A percentile compares a stretch with the other conserved stretches of the same genome.
These are phyloP conservation scores for Acromyrmex heyeri DNA, from an alignment of 1,140 invertebrate species.

Conservation along the genomic window DNA sequence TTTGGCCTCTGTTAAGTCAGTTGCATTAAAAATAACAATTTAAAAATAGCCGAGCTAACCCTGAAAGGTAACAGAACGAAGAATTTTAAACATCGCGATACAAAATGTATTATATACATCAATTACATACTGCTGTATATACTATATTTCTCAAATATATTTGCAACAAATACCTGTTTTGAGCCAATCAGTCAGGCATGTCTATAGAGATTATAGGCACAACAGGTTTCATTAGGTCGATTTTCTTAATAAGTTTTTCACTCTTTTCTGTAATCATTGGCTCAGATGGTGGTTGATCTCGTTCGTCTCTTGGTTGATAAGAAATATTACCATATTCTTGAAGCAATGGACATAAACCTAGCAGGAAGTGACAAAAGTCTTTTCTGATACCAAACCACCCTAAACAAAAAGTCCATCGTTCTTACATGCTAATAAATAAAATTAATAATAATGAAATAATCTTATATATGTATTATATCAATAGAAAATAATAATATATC, in stretches of 20 bases:
- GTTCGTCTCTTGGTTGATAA: conserved; percentile 90
- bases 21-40: conserved; percentile 65
- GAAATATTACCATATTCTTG: conserved; percentile 99
- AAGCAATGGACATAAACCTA: conserved; percentile 96
- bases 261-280: conserved; percentile 87
- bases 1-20: conserved; percentile 56
- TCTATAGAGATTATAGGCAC: conserved; percentile 95
- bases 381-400: conserved; percentile 99
- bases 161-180: conserved; percentile 56
- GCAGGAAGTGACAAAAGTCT: conserved; percentile 98
- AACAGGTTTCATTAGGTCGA: conserved; percentile 93
- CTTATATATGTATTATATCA: not conserved
- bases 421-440: conserved; percentile 42
- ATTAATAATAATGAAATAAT: conserved; percentile 35
- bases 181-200: conserved; percentile 92
- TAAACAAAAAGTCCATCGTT: conserved; percentile 85
- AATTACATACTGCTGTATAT: not conserved
- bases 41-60: conserved; percentile 27
- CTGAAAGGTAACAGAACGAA: conserved; percentile 29
- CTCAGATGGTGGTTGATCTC: conserved; percentile 87
- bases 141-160: not conserved
- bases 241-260: conserved; percentile 90
- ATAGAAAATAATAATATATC: conserved; percentile 8
- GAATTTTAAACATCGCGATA: not conserved
- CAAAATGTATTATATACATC: no score